Evolutionary conservation across 2,797 vertebrate genomes (phyloP).

Genomic region (Setipinna tenuifilis): DNA sequence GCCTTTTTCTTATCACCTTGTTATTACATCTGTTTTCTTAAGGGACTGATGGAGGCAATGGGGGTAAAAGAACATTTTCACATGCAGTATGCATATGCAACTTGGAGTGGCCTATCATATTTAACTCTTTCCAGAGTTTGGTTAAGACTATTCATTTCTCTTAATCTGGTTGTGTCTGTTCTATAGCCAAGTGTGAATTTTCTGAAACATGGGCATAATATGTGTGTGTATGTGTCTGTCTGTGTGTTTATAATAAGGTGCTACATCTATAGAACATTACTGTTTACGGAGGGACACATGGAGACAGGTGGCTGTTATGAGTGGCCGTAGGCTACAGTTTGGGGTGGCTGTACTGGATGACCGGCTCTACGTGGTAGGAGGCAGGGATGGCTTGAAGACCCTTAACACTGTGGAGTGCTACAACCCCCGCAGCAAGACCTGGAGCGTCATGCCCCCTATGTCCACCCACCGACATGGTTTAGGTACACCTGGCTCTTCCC

Average conservation of each 20-base stretch:
- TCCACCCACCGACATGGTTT: slow-evolving; percentile 96
- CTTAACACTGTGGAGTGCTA: slow-evolving; percentile 97
- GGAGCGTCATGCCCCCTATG: slow-evolving; percentile 98
- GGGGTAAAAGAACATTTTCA: too few species aligned
- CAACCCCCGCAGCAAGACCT: slow-evolving; percentile 92
- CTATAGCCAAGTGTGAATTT: neutral
- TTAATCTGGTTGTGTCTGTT: neutral
- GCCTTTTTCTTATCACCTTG: too few species aligned
- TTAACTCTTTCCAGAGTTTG: too few species aligned
- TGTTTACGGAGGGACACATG: slow-evolving; percentile 91
- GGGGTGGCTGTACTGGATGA: slow-evolving; percentile 92
- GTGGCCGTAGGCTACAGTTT: slow-evolving; percentile 92
- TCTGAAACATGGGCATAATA: neutral
- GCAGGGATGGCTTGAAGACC: slow-evolving; percentile 95
- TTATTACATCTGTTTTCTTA: too few species aligned
- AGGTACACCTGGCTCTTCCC: slow-evolving; percentile 71
- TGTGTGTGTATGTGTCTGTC: neutral
- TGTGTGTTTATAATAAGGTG: slow-evolving; percentile 73
- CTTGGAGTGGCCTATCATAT: too few species aligned
- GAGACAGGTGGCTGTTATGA: slow-evolving; percentile 96
- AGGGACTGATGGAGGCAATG: too few species aligned
- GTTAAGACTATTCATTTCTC: neutral
- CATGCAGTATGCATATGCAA: too few species aligned
- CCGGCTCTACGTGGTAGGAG: slow-evolving; percentile 95
- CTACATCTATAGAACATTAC: slow-evolving; percentile 97